These are phyloP conservation scores for Chaetophractus vellerosus DNA, from an alignment of 2,797 vertebrate species.

Conservation along the genomic window DNA sequence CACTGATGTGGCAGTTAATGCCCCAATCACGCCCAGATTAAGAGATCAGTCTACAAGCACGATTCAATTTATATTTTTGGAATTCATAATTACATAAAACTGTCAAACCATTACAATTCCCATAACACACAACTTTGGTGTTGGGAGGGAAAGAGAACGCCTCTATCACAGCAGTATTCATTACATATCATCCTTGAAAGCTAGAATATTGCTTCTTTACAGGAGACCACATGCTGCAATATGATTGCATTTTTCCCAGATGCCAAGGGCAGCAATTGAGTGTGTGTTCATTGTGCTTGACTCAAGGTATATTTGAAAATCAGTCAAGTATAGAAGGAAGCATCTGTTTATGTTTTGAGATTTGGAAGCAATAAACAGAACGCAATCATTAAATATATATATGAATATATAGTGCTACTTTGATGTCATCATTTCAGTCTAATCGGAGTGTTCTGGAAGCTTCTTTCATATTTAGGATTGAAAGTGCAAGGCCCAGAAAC, in stretches of 20 bases:
- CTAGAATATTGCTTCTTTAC: background rate
- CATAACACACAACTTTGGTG: background rate
- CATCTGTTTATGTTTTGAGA: slow-evolving; percentile 24
- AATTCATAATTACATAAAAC: too few species aligned
- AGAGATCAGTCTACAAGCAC: too few species aligned
- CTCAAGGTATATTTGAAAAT: slow-evolving; percentile 32
- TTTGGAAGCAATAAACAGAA: slow-evolving; percentile 28
- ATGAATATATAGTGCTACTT: slow-evolving; percentile 36
- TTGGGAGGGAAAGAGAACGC: background rate
- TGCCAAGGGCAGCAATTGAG: background rate
- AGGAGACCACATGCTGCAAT: background rate
- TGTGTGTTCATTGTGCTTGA: background rate
- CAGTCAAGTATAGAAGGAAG: background rate
- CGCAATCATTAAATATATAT: slow-evolving; percentile 15
- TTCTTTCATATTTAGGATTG: slow-evolving; percentile 30
- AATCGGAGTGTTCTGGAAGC: slow-evolving; percentile 13
- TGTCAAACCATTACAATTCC: too few species aligned
- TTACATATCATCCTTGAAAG: background rate
- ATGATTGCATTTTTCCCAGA: slow-evolving; percentile 6
- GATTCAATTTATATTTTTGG: too few species aligned
- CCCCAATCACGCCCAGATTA: too few species aligned
- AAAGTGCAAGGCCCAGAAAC: slow-evolving; percentile 47
- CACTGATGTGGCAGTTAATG: too few species aligned
- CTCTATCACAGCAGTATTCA: background rate
- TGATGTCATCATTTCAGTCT: slow-evolving; percentile 29